Evolutionary conservation across 2,113 vertebrate species (phyloP), one percentile per base, ranked within the genome.

Genomic region (Thamnaconus septentrionalis): DNA sequence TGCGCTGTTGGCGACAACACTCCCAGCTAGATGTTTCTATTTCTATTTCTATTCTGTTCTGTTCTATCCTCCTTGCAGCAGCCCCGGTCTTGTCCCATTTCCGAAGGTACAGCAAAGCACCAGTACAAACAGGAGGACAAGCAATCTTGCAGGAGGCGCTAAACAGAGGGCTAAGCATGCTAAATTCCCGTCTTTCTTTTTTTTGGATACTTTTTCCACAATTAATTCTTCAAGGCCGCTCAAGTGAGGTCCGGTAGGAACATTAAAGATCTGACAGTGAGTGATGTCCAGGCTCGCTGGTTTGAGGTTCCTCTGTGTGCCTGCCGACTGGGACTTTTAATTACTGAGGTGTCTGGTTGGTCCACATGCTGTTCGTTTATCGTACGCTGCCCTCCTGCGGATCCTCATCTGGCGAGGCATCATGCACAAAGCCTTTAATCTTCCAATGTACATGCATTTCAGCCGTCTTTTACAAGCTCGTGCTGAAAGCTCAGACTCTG

Each of bases 381-480:
- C 68, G 69, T 61, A 57, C 45, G 41, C 64, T 67, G 42, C 61
- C 77, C 75, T 31, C 18, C 18, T 31, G 18, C 51, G 1, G 39
- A 63, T 58, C 76, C 58, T 79, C 51, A 71, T 84, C 85, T 86
- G 81, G 81, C 82, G 71, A 61, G 4, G 50, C 71, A 80, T 75
- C 75, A 83, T 39, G 76, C 68, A 72, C 40, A 68, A 18, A 4
- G 45, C 51, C 65, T 77, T 88, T 84, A 61, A 76, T 81, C 73
- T 50, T 85, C 87, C 84, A 76, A 79, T 75, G 56, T 8, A 60
- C 59, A 61, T 80, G 73, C 65, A 10, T 81, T 83, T 63, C 64
- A 75, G 66, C 48, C 42, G 45, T 59, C 60, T 85, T 84, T 87
- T 88, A 90, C 49, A 2, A 83, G 76, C 50, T 56, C 2, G 65